Base-by-base conservation (phyloP, 1,140 invertebrate species). In the Phthorimaea operculella region DNA sequence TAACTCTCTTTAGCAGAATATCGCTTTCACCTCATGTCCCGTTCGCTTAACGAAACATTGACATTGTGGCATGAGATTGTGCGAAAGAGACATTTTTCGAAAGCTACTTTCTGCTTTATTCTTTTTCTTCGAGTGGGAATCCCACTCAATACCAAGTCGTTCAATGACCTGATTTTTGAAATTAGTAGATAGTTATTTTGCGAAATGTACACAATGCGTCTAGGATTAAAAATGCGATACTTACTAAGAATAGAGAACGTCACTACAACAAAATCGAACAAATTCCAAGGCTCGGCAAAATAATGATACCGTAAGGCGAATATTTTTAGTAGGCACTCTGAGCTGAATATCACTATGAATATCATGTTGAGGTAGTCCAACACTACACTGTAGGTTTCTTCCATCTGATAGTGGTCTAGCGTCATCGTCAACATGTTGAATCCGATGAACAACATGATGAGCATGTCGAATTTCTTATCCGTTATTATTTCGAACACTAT, bases 371-470 rank as follows among this genome's bases (percentile, higher is more conserved):
- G 90, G 86, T 93, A 92, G 78, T 96, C 93, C 63, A 99, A 86
- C 53, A 96, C 92, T 62, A 89, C 87, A 70, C 92, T 93, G 86
- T 96, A 96, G 42, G 90, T 90, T 52, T 92, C 88, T 44, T 91
- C 90, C 84, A 96, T 95, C 74, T 95, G 90, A 83, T 98, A 97
- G 86, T 98, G 95, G 87, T 99, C 98, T 87, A 98, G 87, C 52
- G 96, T 97, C 97, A 99, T 99, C 53, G 96, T 97, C 63, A 98
- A 89, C 97, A 99, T 99, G 88, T 99, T 99, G 57, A 99, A 85
- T 68, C 96, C 95, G 78, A 99, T 99, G 87, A 98, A 97, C 86
- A 98, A 90, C 97, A 99, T 99, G 83, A 99, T 99, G 72, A 97
- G 92, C 93, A 99, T 98, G 87, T 99, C 98, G 88, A 99, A 99